Evolutionary conservation across 1,140 invertebrate genomes (phyloP), one percentile per base, ranked within the genome.

Genomic region (Heliconius melpomene): DNA sequence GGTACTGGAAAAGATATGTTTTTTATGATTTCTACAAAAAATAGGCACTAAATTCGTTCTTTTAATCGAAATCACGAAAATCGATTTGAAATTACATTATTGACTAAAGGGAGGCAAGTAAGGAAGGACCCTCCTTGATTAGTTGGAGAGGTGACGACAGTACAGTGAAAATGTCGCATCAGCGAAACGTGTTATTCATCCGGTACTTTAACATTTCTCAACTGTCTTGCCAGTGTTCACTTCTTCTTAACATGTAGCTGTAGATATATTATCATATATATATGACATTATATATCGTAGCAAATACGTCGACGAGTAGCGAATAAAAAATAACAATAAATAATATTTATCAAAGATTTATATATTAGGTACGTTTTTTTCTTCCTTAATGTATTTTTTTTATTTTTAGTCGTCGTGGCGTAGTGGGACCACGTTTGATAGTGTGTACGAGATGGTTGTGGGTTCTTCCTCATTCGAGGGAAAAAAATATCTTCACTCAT

Each of bases 241-340:
- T 66, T 66, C 9, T 29, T 66, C 60, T 66, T 66, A 66, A 29
- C 26, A 66, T 36, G 38, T 73, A 73, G 52, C 50, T 36, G 16
- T 46, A 46, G 50, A 78, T 78, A 83, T 76, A 83, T 77, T 79
- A 75, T 81, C 78, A 77, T 54, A 74, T 78, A n/a, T n/a, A n/a
- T n/a, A n/a, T n/a, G n/a, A n/a, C n/a, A n/a, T n/a, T n/a, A n/a
- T n/a, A n/a, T 16, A 16, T 1, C 40, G 13, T 46, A 5, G 40
- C 1, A 16, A 0, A 1, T 46, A 46, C 40, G 13, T 46, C 40
- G 3, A 16, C 40, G 13, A n/a, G n/a, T n/a, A n/a, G n/a, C n/a
- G n/a, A n/a, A n/a, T 5, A 46, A 46, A 46, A 46, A 13, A 46
- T 46, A 16, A 46, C 2, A 13, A 13, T 52, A 52, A 18, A 52